Evolutionary conservation across 2,113 vertebrate genomes (phyloP).

Genomic region (Mastomys natalensis): DNA sequence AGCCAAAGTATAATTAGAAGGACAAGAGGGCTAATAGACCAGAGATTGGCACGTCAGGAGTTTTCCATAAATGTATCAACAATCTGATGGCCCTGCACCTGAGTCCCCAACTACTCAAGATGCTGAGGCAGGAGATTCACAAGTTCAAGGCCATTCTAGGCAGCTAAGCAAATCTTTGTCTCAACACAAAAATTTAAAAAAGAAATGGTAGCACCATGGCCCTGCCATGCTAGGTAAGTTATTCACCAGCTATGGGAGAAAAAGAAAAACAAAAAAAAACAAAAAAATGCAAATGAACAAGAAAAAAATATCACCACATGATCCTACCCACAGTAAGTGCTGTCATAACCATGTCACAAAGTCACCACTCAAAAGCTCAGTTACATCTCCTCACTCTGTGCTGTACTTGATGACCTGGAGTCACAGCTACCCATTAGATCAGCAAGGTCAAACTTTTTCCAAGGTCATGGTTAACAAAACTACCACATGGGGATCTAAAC

Average conservation of each 20-base stretch:
- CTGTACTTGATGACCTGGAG: background rate
- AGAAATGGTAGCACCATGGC: background rate
- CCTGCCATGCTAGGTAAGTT: background rate
- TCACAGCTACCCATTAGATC: background rate
- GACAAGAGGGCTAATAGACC: background rate
- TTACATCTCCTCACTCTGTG: fast-evolving
- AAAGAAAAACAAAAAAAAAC: background rate
- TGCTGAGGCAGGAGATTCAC: background rate
- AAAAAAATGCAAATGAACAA: too few species aligned
- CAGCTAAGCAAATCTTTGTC: background rate
- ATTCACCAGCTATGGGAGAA: background rate
- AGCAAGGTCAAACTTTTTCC: background rate
- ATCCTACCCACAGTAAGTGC: fast-evolving
- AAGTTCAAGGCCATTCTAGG: background rate
- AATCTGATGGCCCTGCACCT: background rate
- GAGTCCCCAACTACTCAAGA: background rate
- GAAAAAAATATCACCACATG: fast-evolving
- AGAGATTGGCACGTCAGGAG: background rate
- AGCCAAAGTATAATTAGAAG: background rate
- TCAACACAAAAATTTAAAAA: too few species aligned
- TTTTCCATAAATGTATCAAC: too few species aligned
- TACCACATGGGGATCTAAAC: background rate
- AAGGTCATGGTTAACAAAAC: background rate
- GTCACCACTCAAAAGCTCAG: fast-evolving
- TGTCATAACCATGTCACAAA: background rate